These are phyloP conservation scores for Dendronephthya gigantea DNA, from an alignment of 64 coral and sea anemone genomes.

Conservation along the genomic window DNA sequence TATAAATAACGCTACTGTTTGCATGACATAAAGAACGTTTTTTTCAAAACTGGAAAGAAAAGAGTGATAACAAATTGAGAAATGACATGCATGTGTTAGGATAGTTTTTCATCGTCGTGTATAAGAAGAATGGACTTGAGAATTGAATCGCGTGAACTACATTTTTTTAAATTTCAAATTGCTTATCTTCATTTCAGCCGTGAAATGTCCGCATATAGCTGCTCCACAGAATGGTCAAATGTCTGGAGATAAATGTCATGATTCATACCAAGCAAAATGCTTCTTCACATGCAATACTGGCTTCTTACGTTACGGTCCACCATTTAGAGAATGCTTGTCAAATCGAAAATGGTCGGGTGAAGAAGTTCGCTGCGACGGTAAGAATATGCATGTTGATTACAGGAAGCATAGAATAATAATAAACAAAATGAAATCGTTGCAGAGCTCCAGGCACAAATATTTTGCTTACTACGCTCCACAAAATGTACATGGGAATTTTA, in stretches of 20 bases:
- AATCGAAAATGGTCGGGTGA: constrained; percentile 34
- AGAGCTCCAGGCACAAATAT: background rate
- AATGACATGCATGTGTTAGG: too few relatives aligned
- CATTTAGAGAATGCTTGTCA: constrained; percentile 29
- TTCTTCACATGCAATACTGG: constrained; percentile 29
- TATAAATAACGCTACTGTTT: too few relatives aligned
- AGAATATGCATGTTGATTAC: background rate
- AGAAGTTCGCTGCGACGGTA: constrained; percentile 26
- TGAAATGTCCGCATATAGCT: constrained; percentile 30
- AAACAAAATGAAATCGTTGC: background rate
- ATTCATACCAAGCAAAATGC: constrained; percentile 28
- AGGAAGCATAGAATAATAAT: background rate
- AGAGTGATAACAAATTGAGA: too few relatives aligned
- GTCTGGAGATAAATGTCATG: constrained; percentile 6
- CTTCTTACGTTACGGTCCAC: constrained; percentile 22
- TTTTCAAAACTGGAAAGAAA: too few relatives aligned
- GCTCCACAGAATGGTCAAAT: constrained; percentile 20
- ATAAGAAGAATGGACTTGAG: too few relatives aligned
- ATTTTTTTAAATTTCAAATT: background rate
- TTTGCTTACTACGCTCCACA: too few relatives aligned
- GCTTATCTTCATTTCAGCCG: constrained; percentile 13
- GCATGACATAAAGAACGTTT: too few relatives aligned
- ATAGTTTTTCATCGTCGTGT: too few relatives aligned
- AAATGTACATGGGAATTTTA: too few relatives aligned
- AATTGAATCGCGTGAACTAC: too few relatives aligned